These are phyloP conservation scores for Cenopis cana DNA, from an alignment of 2,888 invertebrate species.

Conservation along the genomic window DNA sequence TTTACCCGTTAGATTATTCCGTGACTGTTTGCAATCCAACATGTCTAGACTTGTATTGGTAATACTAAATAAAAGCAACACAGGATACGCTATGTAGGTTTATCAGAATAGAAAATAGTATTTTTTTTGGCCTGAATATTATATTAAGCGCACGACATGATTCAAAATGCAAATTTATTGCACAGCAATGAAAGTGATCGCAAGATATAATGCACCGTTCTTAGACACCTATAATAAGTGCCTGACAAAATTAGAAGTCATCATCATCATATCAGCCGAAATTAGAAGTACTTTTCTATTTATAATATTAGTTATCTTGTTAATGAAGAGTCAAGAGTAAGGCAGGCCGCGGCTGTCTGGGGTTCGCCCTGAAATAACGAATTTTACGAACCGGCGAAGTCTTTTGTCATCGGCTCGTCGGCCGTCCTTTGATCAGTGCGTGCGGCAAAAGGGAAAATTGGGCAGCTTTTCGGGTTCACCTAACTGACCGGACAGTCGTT, in stretches of 20 bases:
- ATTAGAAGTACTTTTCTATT: not conserved
- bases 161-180: not conserved
- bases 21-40: constrained; percentile 28
- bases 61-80: not conserved
- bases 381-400: constrained; percentile 67
- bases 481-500: constrained; percentile 58
- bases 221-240: not conserved
- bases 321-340: constrained; percentile 39
- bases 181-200: not conserved
- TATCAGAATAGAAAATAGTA: not conserved
- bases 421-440: constrained; percentile 75
- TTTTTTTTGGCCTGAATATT: no score
- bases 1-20: constrained; percentile 15
- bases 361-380: constrained; percentile 60
- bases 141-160: not conserved
- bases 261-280: no score
- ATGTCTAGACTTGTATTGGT: constrained; percentile 7
- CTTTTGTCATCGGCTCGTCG: constrained; percentile 65
- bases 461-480: constrained; percentile 66
- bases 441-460: constrained; percentile 76
- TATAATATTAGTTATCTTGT: constrained; percentile 8
- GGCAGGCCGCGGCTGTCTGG: not conserved
- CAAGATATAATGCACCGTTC: no score
- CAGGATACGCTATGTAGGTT: not conserved
- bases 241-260: not conserved